phyloP scores from a whole-genome alignment of 92 coral and sea anemone genomes.

The Zoanthus solanderi region DNA sequence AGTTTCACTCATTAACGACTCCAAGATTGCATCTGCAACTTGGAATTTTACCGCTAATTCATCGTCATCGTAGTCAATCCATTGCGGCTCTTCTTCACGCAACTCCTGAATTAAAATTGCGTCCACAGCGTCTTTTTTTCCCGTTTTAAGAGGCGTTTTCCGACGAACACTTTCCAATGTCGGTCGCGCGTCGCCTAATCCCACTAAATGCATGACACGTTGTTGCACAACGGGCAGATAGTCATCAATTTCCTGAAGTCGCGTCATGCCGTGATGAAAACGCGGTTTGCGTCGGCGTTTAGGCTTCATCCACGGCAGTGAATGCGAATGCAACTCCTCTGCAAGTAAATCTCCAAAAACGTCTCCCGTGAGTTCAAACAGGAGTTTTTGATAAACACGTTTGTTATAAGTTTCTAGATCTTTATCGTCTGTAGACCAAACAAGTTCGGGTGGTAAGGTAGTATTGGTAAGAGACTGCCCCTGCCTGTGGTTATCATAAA shows the following conservation, averaged over 20 bases:
- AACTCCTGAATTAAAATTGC: slow-evolving; percentile 96
- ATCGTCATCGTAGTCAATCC: slow-evolving; percentile 98
- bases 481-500: slow-evolving; percentile 69
- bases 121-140: slow-evolving; percentile 96
- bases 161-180: slow-evolving; percentile 90
- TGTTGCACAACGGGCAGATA: slow-evolving; percentile 81
- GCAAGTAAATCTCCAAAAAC: slow-evolving; percentile 78
- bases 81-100: slow-evolving; percentile 96
- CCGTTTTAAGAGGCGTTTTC: slow-evolving; percentile 94
- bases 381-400: slow-evolving; percentile 81
- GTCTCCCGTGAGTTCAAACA: slow-evolving; percentile 90
- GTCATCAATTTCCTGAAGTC: slow-evolving; percentile 74
- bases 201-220: slow-evolving; percentile 85
- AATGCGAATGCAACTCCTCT: slow-evolving; percentile 79
- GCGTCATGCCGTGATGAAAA: slow-evolving; percentile 77
- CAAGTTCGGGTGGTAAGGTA: slow-evolving; percentile 75
- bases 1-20: slow-evolving; percentile 87
- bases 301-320: slow-evolving; percentile 95
- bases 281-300: slow-evolving; percentile 89
- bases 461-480: slow-evolving; percentile 72
- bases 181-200: slow-evolving; percentile 90
- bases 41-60: slow-evolving; percentile 97
- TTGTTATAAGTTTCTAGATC: slow-evolving; percentile 80
- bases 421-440: slow-evolving; percentile 61
- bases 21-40: slow-evolving; percentile 97